These are phyloP conservation scores for Trachymyrmex septentrionalis DNA, from an alignment of 1,140 invertebrate species.

Conservation along the genomic window DNA sequence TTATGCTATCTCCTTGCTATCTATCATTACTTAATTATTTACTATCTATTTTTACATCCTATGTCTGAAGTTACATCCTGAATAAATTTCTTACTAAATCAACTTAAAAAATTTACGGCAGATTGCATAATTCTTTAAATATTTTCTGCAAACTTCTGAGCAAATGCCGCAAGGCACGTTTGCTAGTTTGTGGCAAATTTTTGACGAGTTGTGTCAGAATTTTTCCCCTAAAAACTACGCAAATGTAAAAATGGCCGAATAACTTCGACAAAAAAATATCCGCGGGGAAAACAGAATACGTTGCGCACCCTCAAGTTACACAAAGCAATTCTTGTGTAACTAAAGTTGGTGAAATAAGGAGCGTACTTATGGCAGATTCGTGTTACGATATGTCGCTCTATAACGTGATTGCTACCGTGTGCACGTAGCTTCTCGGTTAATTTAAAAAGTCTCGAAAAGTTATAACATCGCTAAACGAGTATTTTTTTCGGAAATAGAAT, in stretches of 20 bases:
- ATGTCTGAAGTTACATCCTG: neutral
- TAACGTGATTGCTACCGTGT: slow-evolving; percentile 60
- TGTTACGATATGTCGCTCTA: slow-evolving; percentile 64
- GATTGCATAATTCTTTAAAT: slow-evolving; percentile 5
- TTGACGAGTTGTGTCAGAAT: slow-evolving; percentile 10
- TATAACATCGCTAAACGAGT: neutral
- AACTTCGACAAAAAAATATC: slow-evolving; percentile 47
- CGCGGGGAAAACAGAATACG: neutral
- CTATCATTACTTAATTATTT: neutral
- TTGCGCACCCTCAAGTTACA: slow-evolving; percentile 42
- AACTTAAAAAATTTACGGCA: neutral
- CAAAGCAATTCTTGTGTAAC: slow-evolving; percentile 58
- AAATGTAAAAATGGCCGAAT: slow-evolving; percentile 46
- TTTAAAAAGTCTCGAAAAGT: slow-evolving; percentile 36
- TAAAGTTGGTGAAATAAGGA: slow-evolving; percentile 54
- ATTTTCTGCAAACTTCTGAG: neutral
- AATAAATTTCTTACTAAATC: neutral
- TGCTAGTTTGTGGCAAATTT: slow-evolving; percentile 16
- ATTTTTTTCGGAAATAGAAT: neutral
- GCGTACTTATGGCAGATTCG: slow-evolving; percentile 57
- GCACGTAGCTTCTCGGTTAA: slow-evolving; percentile 62
- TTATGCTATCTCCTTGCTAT: neutral
- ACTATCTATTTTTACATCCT: neutral
- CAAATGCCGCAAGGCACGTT: neutral
- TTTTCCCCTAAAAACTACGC: slow-evolving; percentile 21